A percentile compares a stretch with the other conserved stretches of the same genome.
These are phyloP conservation scores for Drosophila histrio DNA, from an alignment of 2,888 invertebrate species.

Conservation along the genomic window DNA sequence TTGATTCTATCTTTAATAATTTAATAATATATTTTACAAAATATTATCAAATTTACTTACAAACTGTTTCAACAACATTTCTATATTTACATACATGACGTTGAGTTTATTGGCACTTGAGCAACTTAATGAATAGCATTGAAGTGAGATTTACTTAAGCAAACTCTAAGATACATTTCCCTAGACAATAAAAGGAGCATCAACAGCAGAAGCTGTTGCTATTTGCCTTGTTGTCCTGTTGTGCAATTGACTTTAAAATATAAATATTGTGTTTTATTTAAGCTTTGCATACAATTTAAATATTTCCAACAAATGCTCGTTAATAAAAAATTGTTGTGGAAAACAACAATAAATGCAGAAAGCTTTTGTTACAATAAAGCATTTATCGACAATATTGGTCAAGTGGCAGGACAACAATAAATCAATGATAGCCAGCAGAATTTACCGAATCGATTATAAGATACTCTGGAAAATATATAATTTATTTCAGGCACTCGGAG, in stretches of 20 bases:
- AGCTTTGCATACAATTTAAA: constrained; percentile 14
- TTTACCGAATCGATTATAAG: background rate
- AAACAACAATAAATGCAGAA: constrained; percentile 17
- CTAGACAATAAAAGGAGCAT: constrained; percentile 15
- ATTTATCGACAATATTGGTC: constrained; percentile 55
- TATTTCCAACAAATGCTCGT: background rate
- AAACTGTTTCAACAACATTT: background rate
- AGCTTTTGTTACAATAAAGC: constrained; percentile 48
- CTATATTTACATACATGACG: background rate
- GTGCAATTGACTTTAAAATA: constrained; percentile 25
- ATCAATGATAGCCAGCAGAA: constrained; percentile 30
- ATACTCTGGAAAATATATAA: constrained; percentile 1
- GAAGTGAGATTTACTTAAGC: constrained; percentile 67
- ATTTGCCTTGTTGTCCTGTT: constrained; percentile 22
- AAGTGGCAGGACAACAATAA: constrained; percentile 39
- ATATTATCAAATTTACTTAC: background rate
- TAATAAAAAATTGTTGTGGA: constrained; percentile 16
- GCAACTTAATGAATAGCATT: constrained; percentile 66
- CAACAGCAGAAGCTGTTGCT: constrained; percentile 14
- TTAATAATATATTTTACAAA: too few relatives aligned
- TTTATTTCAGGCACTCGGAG: background rate
- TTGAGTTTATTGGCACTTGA: constrained; percentile 18
- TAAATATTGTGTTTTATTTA: constrained; percentile 8
- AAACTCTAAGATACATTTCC: constrained; percentile 61
- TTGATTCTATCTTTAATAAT: background rate